Percentiles rank a stretch among this genome's conserved stretches.
phyloP scores from a whole-genome alignment of 23 tunicate species.

The Phallusia fumigata region DNA sequence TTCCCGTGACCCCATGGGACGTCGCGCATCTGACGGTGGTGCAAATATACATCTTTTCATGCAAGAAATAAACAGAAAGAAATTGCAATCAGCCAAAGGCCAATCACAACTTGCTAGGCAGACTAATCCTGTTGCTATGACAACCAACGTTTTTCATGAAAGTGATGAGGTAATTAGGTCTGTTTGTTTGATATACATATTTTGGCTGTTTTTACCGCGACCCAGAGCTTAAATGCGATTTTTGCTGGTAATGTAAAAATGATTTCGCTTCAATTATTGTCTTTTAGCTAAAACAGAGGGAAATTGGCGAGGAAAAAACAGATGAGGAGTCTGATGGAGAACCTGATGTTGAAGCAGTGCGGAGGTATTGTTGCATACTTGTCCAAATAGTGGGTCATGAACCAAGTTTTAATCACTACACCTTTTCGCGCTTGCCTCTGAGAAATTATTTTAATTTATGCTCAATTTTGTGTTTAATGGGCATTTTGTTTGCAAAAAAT shows the following conservation, averaged over 20 bases:
- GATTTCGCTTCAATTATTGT: too few relatives aligned
- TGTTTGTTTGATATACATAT: too few relatives aligned
- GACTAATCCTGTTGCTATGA: slow-evolving; percentile 2
- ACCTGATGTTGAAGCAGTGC: slow-evolving; percentile 84
- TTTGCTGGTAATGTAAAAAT: too few relatives aligned
- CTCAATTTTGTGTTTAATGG: too few relatives aligned
- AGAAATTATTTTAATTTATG: too few relatives aligned
- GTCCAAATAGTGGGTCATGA: too few relatives aligned
- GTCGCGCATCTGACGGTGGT: slow-evolving; percentile 89
- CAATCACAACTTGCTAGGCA: slow-evolving; percentile 61
- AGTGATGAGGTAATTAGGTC: slow-evolving; percentile 19
- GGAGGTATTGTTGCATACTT: slow-evolving; percentile 27
- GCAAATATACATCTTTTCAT: slow-evolving; percentile 85
- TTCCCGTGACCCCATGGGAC: slow-evolving; percentile 75
- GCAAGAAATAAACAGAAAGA: slow-evolving; percentile 51
- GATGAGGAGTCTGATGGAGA: slow-evolving; percentile 65
- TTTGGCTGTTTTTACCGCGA: neutral
- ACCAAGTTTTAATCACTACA: too few relatives aligned
- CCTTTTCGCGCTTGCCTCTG: too few relatives aligned
- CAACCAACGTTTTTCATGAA: slow-evolving; percentile 16
- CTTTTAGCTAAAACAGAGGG: neutral
- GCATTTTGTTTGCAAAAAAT: too few relatives aligned
- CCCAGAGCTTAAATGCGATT: neutral
- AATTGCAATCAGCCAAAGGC: slow-evolving; percentile 24
- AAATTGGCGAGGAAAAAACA: slow-evolving; percentile 11